These are phyloP conservation scores for Latrodectus hesperus DNA, from an alignment of 2,888 invertebrate species.

Conservation along the genomic window DNA sequence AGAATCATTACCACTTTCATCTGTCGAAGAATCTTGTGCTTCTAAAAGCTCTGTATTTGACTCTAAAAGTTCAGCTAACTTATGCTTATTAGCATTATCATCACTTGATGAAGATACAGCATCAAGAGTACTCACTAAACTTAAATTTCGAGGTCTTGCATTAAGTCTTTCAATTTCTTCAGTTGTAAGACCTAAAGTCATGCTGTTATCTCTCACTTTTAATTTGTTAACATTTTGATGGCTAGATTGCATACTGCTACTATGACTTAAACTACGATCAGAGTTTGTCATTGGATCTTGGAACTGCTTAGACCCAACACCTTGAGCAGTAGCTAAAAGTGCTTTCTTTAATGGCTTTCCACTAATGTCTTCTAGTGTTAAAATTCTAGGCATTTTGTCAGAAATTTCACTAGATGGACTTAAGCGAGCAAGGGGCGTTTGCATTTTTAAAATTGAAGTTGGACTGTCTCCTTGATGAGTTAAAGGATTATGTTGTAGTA, in stretches of 20 bases:
- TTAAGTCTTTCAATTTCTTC: conserved; percentile 94
- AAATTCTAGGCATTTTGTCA: conserved; percentile 90
- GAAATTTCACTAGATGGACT: conserved; percentile 95
- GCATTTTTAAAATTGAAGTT: conserved; percentile 79
- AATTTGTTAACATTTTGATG: conserved; percentile 68
- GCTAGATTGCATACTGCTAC: conserved; percentile 76
- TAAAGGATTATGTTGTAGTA: conserved; percentile 72
- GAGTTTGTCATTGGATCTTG: conserved; percentile 86
- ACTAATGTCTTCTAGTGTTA: conserved; percentile 94
- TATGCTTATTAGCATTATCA: conserved; percentile 72
- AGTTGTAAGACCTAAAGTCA: conserved; percentile 88
- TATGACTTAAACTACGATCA: conserved; percentile 90
- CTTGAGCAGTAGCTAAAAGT: conserved; percentile 89
- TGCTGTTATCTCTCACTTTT: conserved; percentile 76
- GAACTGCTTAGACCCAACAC: conserved; percentile 75
- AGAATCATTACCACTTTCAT: conserved; percentile 80
- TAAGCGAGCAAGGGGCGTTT: conserved; percentile 90
- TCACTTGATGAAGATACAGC: conserved; percentile 87
- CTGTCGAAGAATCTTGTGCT: conserved; percentile 72
- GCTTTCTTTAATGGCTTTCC: conserved; percentile 94
- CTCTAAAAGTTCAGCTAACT: conserved; percentile 74
- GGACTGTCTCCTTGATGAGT: conserved; percentile 71
- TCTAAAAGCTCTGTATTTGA: conserved; percentile 74
- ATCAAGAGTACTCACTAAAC: conserved; percentile 92
- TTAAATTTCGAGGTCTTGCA: conserved; percentile 89